phyloP scores from a whole-genome alignment of 2,113 vertebrate species.

The Haliaeetus leucogaster region DNA sequence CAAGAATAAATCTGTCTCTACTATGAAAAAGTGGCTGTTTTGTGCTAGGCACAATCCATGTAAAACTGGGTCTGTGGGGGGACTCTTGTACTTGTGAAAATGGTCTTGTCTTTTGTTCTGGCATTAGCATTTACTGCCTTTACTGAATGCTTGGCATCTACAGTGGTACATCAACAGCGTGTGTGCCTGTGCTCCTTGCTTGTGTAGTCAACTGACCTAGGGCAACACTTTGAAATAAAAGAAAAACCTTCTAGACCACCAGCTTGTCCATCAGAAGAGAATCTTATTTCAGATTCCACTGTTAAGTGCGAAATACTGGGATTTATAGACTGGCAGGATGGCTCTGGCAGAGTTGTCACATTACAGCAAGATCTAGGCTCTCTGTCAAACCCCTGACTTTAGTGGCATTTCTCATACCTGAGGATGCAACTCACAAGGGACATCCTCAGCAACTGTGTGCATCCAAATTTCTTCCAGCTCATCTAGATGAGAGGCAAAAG shows the following conservation, averaged over 20 bases:
- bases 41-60: neutral
- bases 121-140: neutral
- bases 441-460: neutral
- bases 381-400: neutral
- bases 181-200: neutral
- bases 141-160: neutral
- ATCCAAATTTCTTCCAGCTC: neutral
- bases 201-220: neutral
- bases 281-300: neutral
- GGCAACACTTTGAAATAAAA: neutral
- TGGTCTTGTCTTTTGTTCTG: neutral
- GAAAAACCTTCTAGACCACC: neutral
- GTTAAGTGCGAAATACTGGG: neutral
- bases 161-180: neutral
- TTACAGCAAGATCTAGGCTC: neutral
- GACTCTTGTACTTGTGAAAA: neutral
- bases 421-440: neutral
- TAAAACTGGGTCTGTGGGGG: neutral
- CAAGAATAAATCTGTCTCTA: neutral
- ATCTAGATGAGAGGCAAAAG: neutral
- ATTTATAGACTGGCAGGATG: neutral
- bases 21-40: neutral
- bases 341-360: neutral
- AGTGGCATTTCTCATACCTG: neutral
- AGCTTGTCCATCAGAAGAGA: neutral